Evolutionary conservation across 2,888 invertebrate species (phyloP), one percentile per base, ranked within the genome.

Genomic region (Leptopilina syphax): DNA sequence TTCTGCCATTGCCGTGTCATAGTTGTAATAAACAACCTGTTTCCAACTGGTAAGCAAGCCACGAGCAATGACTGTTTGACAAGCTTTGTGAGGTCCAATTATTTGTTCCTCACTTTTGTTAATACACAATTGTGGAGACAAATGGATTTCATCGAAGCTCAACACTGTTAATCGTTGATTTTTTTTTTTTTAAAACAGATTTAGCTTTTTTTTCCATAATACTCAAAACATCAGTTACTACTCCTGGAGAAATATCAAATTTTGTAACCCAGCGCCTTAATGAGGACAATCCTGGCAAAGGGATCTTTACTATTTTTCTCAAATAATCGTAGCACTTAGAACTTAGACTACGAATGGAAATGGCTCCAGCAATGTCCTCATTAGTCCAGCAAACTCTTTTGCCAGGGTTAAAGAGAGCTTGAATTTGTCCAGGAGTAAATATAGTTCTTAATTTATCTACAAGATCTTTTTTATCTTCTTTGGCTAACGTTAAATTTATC

Each of bases 91-190:
- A 18, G 18, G 18, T 18, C 18, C 18, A 18, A 18, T 18, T 18
- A 18, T 18, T 18, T 81, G 81, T 79, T 88, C 81, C 27, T 77
- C 54, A 83, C 81, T 83, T 81, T 81, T 82, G 47, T 87, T 85
- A 34, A 86, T 84, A 57, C 84, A 81, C 5, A 86, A 82, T 81
- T 83, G 80, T 34, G 83, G 82, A 0, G 85, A 84, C 18, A 87
- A 41, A 81, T 86, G 84, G n/a, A 86, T 79, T 84, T 86, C 84
- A 80, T 87, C 86, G 80, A 86, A 87, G 18, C 82, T 79, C 18
- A 87, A 24, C 24, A 83, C 83, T 44, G 80, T 80, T n/a, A 86
- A 10, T 65, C 18, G 0, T 18, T 18, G 18, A 18, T 18, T 18
- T 18, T 77, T 79, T 77, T 79, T 50, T 84, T 83, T n/a, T 73